phyloP scores from a whole-genome alignment of 2,113 vertebrate genomes.

The Anolis carolinensis region DNA sequence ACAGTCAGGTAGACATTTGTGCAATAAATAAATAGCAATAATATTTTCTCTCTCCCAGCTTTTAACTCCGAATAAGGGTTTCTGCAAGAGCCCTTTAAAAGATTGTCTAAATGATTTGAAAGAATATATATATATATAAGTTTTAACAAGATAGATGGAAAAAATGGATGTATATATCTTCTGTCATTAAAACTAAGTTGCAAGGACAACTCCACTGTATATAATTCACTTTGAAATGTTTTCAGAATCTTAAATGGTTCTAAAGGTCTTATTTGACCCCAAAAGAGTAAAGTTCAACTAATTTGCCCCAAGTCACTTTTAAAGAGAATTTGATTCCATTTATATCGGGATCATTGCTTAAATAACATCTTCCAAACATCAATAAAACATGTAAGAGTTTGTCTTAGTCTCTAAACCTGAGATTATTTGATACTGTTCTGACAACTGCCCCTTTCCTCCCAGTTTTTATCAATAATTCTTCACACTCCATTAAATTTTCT shows the following conservation, averaged over 20 bases:
- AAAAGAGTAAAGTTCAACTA: background rate
- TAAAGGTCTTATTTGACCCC: slow-evolving; percentile 1
- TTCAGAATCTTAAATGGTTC: background rate
- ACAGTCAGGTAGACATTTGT: background rate
- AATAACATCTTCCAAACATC: background rate
- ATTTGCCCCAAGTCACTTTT: background rate
- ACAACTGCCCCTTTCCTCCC: background rate
- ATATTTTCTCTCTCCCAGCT: background rate
- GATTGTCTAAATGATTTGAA: background rate
- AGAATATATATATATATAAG: background rate
- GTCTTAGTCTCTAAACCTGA: background rate
- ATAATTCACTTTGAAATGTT: background rate
- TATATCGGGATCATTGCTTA: background rate
- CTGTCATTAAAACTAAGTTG: background rate
- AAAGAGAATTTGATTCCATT: background rate
- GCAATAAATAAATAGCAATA: background rate
- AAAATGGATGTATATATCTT: background rate
- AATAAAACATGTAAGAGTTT: background rate
- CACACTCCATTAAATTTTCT: background rate
- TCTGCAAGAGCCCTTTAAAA: background rate
- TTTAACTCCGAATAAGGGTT: background rate
- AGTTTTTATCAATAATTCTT: background rate
- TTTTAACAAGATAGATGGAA: background rate
- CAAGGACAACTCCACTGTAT: background rate
- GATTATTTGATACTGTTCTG: background rate